These are phyloP conservation scores for Amblyornis subalaris DNA, from an alignment of 2,113 vertebrate species.

Conservation along the genomic window DNA sequence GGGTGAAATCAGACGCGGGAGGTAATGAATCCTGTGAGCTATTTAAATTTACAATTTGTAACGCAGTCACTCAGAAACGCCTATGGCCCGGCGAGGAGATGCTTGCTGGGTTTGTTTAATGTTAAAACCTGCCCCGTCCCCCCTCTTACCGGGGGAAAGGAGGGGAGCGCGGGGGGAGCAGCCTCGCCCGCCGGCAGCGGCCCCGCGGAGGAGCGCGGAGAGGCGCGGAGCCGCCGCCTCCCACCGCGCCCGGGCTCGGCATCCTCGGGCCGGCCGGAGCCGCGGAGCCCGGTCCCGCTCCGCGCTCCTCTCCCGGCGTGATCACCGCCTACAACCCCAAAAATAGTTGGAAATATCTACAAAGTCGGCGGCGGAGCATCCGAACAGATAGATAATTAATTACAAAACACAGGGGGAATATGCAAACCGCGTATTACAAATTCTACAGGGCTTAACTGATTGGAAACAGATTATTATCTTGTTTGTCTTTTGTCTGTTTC, in stretches of 20 bases:
- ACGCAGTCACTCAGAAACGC: conserved; percentile 79
- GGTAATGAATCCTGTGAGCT: conserved; percentile 84
- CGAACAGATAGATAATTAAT: conserved; percentile 72
- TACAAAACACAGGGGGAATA: conserved; percentile 75
- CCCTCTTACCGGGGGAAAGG: conserved; percentile 6
- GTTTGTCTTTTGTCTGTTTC: conserved; percentile 79
- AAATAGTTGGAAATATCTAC: conserved; percentile 39
- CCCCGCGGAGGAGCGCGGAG: neutral
- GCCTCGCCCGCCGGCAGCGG: neutral
- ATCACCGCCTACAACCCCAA: neutral
- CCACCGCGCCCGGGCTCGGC: neutral
- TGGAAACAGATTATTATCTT: conserved; percentile 81
- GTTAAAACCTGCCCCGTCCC: conserved; percentile 72
- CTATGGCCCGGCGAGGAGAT: conserved; percentile 72
- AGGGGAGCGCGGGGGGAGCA: neutral
- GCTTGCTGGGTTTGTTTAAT: conserved; percentile 84
- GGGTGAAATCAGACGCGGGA: conserved; percentile 82
- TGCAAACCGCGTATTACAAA: conserved; percentile 71
- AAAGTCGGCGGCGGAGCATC: conserved; percentile 31
- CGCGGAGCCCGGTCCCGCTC: neutral
- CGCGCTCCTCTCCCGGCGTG: neutral
- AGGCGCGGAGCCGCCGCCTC: neutral
- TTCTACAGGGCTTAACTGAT: conserved; percentile 79
- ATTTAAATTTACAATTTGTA: conserved; percentile 88
- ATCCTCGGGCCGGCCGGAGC: neutral